These are phyloP conservation scores for Austrofundulus limnaeus DNA, from an alignment of 2,113 vertebrate species.

Conservation along the genomic window DNA sequence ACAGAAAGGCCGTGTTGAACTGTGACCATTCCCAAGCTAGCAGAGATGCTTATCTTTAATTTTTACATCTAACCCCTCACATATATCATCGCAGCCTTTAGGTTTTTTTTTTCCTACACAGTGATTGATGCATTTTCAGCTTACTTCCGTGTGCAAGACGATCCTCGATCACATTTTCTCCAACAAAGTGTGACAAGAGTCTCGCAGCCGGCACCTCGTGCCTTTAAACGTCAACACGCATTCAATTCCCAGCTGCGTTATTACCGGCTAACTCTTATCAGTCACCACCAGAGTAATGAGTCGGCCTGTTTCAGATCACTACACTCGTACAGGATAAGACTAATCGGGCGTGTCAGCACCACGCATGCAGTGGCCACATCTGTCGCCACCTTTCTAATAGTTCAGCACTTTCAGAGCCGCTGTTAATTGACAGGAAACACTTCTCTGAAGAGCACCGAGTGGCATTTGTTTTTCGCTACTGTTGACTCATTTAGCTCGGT, in stretches of 20 bases:
- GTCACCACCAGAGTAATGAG: constrained; percentile 74
- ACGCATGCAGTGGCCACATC: constrained; percentile 52
- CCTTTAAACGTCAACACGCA: constrained; percentile 26
- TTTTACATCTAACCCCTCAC: neutral
- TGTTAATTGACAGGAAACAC: constrained; percentile 66
- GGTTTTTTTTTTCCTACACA: neutral
- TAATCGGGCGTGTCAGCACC: constrained; percentile 72
- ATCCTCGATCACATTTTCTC: constrained; percentile 8
- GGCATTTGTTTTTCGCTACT: neutral
- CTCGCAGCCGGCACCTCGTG: constrained; percentile 2
- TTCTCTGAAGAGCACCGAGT: constrained; percentile 12
- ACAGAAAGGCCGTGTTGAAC: neutral
- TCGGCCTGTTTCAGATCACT: constrained; percentile 67
- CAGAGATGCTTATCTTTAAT: constrained; percentile 13
- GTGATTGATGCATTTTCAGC: neutral
- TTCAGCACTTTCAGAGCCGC: constrained; percentile 53
- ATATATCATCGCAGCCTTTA: neutral
- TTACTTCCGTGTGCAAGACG: neutral
- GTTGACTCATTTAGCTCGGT: too few species aligned
- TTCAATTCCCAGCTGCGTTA: constrained; percentile 64
- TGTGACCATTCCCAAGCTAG: neutral
- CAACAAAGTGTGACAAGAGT: constrained; percentile 7
- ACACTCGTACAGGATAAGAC: constrained; percentile 67
- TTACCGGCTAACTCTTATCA: constrained; percentile 74
- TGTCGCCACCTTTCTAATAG: constrained; percentile 58